Percentiles rank a stretch among this genome's conserved stretches.
Conservation (phyloP, 2,797 vertebrate species). For the Schizothorax lantsangensis region DNA sequence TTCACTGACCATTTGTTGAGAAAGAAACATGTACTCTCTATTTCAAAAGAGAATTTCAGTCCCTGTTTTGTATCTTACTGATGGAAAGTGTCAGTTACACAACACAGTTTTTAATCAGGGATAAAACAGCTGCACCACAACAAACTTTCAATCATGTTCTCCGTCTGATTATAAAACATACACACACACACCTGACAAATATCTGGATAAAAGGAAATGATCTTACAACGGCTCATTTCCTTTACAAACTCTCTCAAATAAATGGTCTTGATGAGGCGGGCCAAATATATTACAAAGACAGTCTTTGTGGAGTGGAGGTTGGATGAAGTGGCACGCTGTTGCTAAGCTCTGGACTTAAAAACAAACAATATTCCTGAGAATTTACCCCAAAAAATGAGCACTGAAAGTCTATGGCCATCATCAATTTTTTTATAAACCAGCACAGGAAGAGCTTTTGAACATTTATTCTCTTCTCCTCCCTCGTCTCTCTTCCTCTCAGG, state of each 20-base stretch:
- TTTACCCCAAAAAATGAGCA: conserved; percentile 57
- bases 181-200: conserved; percentile 49
- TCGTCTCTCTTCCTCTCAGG: conserved; percentile 11
- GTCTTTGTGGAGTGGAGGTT: conserved; percentile 75
- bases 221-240: conserved; percentile 77
- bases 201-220: conserved; percentile 70
- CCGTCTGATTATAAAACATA: conserved; percentile 37
- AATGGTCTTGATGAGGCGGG: conserved; percentile 74
- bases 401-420: conserved; percentile 59
- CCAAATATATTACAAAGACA: conserved; percentile 76
- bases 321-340: conserved; percentile 75
- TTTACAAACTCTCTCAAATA: conserved; percentile 72
- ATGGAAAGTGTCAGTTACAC: conserved; percentile 8
- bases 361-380: conserved; percentile 78
- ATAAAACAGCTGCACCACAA: neutral
- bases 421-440: neutral
- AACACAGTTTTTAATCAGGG: neutral
- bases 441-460: conserved; percentile 51
- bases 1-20: neutral
- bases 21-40: neutral
- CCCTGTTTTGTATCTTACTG: neutral
- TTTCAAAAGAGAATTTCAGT: neutral
- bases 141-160: conserved; percentile 19
- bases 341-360: conserved; percentile 81
- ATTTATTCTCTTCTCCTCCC: conserved; percentile 65